Conservation (phyloP, 2,113 vertebrate genomes). For the Pteronura brasiliensis region DNA sequence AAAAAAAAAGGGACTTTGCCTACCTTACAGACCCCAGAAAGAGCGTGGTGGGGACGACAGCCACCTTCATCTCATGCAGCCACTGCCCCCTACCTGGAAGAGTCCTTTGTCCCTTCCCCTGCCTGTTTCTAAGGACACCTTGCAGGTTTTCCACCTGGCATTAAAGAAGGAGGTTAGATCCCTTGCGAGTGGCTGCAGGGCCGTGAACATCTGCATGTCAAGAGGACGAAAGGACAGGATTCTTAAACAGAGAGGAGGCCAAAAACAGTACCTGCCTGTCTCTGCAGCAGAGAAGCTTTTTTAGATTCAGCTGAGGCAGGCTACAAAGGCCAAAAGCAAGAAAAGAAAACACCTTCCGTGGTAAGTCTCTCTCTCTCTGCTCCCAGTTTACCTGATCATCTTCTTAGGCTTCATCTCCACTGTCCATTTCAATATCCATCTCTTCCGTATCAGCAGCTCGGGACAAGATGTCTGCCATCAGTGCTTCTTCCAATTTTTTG, state of each 20-base stretch:
- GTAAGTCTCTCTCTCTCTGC: background rate
- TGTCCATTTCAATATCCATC: slow-evolving; percentile 79
- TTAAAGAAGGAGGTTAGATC: background rate
- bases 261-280: rapidly evolving
- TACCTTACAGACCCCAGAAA: background rate
- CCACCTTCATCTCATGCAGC: background rate
- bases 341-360: rapidly evolving
- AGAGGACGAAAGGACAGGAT: background rate
- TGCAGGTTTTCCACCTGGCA: background rate
- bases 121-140: background rate
- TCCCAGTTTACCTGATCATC: slow-evolving; percentile 74
- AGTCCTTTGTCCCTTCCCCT: background rate
- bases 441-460: slow-evolving; percentile 85
- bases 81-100: background rate
- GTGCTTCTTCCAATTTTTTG: slow-evolving; percentile 92
- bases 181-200: background rate
- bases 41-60: background rate
- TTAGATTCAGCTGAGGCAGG: background rate
- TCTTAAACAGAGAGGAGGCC: background rate
- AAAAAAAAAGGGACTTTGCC: background rate
- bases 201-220: background rate
- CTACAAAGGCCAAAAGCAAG: no score
- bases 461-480: slow-evolving; percentile 91
- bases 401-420: slow-evolving; percentile 82
- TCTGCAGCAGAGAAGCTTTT: rapidly evolving